Evolutionary conservation across 2,888 invertebrate species (phyloP).

Genomic region (Poecilus cupreus): DNA sequence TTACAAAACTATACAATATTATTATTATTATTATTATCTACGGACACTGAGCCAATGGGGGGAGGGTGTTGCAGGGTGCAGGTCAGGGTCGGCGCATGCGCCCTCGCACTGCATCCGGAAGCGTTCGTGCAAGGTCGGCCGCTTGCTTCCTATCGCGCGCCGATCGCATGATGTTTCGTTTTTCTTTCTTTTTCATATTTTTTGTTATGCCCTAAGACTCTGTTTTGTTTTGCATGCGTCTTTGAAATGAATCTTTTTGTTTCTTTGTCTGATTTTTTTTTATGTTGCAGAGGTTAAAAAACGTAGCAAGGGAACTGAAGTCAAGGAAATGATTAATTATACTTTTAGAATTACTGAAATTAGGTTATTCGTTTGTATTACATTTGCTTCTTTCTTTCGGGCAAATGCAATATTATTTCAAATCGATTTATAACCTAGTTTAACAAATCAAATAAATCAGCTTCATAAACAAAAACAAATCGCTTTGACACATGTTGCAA

Average conservation of each 20-base stretch:
- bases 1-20: no score
- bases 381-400: neutral
- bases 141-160: neutral
- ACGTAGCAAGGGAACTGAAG: neutral
- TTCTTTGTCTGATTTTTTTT: neutral
- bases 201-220: neutral
- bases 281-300: neutral
- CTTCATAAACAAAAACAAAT: neutral
- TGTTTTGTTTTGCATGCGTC: neutral
- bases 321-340: neutral
- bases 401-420: neutral
- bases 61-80: neutral
- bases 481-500: neutral
- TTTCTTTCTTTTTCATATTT: conserved; percentile 21
- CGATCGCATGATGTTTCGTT: conserved; percentile 9
- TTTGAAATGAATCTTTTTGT: neutral
- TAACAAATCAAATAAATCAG: neutral
- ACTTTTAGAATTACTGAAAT: neutral
- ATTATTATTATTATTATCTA: no score
- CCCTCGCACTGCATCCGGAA: conserved; percentile 7
- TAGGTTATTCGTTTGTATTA: neutral
- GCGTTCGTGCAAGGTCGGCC: conserved; percentile 17
- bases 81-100: conserved; percentile 24
- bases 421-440: neutral
- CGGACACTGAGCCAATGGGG: no score